Conservation (phyloP, 2,888 invertebrate species). For the Agrotis segetum region DNA sequence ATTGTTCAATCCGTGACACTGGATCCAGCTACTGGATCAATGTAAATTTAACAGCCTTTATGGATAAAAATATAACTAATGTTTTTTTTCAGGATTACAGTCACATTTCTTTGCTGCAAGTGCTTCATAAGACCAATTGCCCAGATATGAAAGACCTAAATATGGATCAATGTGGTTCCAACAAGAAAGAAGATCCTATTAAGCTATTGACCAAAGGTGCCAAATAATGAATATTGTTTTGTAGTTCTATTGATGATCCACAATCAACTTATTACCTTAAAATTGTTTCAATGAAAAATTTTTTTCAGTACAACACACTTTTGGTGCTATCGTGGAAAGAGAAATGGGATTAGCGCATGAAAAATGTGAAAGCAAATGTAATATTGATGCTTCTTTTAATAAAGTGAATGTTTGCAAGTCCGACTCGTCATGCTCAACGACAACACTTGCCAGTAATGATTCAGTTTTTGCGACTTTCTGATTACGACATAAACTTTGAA, state of each 20-base stretch:
- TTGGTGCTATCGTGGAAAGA: constrained; percentile 80
- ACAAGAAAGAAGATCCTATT: constrained; percentile 79
- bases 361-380: constrained; percentile 53
- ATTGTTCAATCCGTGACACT: too few relatives aligned
- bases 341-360: constrained; percentile 77
- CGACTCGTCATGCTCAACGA: constrained; percentile 70
- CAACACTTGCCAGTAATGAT: constrained; percentile 68
- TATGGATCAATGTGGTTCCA: constrained; percentile 52
- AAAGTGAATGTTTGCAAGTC: constrained; percentile 70
- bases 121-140: constrained; percentile 85
- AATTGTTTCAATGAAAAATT: neutral
- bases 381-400: constrained; percentile 77
- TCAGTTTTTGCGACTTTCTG: constrained; percentile 70
- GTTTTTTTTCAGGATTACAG: constrained; percentile 76
- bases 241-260: neutral
- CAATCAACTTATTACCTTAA: neutral
- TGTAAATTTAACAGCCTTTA: too few relatives aligned
- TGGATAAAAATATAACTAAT: neutral
- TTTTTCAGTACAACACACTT: constrained; percentile 81
- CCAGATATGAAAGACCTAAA: constrained; percentile 63
- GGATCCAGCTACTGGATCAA: too few relatives aligned
- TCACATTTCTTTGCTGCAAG: constrained; percentile 84
- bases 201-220: constrained; percentile 81
- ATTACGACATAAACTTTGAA: neutral
- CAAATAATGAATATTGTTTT: constrained; percentile 33